Base-by-base conservation (phyloP, 2,797 vertebrate species). In the Coendou prehensilis region DNA sequence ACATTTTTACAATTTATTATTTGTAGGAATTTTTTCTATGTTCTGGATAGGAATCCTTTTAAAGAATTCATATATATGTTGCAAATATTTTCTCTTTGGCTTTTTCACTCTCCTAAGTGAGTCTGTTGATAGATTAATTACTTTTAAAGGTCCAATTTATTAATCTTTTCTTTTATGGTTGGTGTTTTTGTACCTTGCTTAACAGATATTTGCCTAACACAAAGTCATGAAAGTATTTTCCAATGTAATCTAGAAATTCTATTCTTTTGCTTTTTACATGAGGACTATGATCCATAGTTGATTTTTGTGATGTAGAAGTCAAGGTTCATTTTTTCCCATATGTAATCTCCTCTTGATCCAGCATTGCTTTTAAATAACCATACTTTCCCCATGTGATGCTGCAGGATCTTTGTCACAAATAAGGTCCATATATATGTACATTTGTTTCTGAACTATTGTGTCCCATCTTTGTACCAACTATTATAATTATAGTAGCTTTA, bases 101-200 rank as follows among this genome's bases (percentile, higher is more conserved):
- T 92, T 76, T 93, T 91, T 91, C 9, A 54, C 14, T 75, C 37
- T 92, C 15, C 67, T 47, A 86, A 22, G 71, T 41, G 20, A 10
- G 17, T 90, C 22, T 87, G 71, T 93, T 88, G 69, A 28, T 85
- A n/a, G 45, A 61, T 47, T 94, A 26, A 23, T 84, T 95, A 79
- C 73, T 59, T 67, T 89, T 57, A 75, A 81, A 71, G 54, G 3
- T 47, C 22, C n/a, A 41, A 10, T 52, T 84, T 84, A 86, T 81
- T 81, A 52, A 89, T 61, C 20, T 93, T 88, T 89, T 86, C 30
- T 56, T 75, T 78, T 90, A 73, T 82, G 37, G 20, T 82, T 89
- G 69, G 23, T 87, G 17, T 79, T 94, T 89, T 47, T 87, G 37
- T 79, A 3, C 56, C 56, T n/a, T 73, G 18, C 69, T 87, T 93